phyloP scores from a whole-genome alignment of 1,140 invertebrate species.

The Drosophila watanabei region DNA sequence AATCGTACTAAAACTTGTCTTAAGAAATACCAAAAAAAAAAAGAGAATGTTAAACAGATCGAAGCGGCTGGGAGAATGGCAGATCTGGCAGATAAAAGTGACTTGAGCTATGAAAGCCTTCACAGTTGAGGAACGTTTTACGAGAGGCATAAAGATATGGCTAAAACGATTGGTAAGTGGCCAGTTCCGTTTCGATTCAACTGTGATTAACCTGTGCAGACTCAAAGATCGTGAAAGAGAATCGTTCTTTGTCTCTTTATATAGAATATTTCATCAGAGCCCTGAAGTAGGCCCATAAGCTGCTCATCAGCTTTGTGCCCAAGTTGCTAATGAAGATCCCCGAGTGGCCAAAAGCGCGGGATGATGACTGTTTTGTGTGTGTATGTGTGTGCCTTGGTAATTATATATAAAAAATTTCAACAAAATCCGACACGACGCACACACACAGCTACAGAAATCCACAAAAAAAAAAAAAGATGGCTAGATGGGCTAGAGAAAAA shows the following conservation, averaged over 20 bases:
- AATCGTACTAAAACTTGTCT: background rate
- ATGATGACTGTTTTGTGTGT: constrained; percentile 23
- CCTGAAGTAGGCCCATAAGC: constrained; percentile 25
- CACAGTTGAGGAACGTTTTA: constrained; percentile 17
- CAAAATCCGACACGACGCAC: constrained; percentile 49
- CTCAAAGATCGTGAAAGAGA: constrained; percentile 25
- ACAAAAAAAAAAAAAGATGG: constrained; percentile 5
- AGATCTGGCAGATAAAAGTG: constrained; percentile 36
- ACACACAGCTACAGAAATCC: constrained; percentile 5
- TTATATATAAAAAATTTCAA: constrained; percentile 63
- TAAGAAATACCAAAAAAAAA: constrained; percentile 18
- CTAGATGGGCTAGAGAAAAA: constrained; percentile 35
- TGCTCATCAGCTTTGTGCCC: constrained; percentile 45
- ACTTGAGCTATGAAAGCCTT: constrained; percentile 40
- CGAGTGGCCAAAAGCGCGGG: constrained; percentile 20
- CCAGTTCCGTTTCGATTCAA: constrained; percentile 45
- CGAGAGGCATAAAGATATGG: constrained; percentile 22
- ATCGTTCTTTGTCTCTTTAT: constrained; percentile 34
- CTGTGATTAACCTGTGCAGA: constrained; percentile 6
- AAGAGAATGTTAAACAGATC: constrained; percentile 42
- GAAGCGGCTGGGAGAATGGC: constrained; percentile 34
- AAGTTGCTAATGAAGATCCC: constrained; percentile 55
- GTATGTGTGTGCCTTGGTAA: constrained; percentile 53
- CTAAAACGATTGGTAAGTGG: constrained; percentile 32
- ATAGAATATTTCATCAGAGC: constrained; percentile 16